Evolutionary conservation across 2,113 vertebrate species (phyloP).

Genomic region (Chloropsis cyanopogon): DNA sequence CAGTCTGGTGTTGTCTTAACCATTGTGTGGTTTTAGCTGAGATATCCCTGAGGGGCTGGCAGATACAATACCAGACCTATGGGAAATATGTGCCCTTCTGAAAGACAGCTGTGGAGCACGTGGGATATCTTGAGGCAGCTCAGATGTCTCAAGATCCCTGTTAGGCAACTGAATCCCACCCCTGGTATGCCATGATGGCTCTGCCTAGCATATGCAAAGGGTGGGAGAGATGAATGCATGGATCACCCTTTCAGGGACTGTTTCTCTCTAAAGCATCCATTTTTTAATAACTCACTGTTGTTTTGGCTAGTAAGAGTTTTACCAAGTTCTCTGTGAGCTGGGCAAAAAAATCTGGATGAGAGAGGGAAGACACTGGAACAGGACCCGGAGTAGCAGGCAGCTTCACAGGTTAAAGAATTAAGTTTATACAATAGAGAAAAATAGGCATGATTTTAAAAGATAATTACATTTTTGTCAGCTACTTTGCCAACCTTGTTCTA

Average conservation of each 20-base stretch:
- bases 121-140: neutral
- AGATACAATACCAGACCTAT: neutral
- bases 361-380: neutral
- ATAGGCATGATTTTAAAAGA: neutral
- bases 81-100: neutral
- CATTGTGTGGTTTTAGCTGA: neutral
- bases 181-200: neutral
- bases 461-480: slow-evolving; percentile 25
- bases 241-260: neutral
- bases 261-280: neutral
- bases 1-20: neutral
- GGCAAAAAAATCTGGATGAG: neutral
- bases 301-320: neutral
- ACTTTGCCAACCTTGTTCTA: neutral
- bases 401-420: neutral
- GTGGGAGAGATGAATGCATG: neutral
- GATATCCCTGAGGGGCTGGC: neutral
- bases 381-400: neutral
- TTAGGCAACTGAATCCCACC: neutral
- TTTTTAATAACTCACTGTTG: neutral
- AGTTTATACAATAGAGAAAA: slow-evolving; percentile 6
- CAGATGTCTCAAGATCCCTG: neutral
- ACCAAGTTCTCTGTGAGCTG: neutral
- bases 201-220: neutral
- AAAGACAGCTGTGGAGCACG: neutral